Evolutionary conservation across 2,888 invertebrate genomes (phyloP), one percentile per base, ranked within the genome.

Genomic region (Eupelmus urozonus): DNA sequence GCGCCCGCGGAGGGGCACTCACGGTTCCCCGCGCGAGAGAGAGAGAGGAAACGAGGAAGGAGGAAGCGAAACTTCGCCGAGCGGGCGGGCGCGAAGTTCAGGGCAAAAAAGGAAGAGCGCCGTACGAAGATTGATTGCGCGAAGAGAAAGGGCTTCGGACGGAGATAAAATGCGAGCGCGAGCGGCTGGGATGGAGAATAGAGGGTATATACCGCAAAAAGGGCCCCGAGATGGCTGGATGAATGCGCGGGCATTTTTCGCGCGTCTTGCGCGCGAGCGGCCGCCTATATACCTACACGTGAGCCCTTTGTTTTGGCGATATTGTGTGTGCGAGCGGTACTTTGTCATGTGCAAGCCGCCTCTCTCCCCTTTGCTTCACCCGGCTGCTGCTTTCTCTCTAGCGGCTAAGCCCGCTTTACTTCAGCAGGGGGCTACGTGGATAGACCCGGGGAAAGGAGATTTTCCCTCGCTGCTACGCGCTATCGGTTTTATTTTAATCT

Each of bases 291-390:
- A n/a, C n/a, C n/a, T n/a, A n/a, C n/a, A 11, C 82, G 83, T 83
- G 84, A 81, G 84, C 86, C 57, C 42, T 84, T 57, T 84, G 87
- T 88, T 87, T 88, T 87, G 85, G 85, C 86, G 86, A 87, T 40
- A 55, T 55, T 25, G 16, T 55, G 2, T 23, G n/a, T 16, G 13
- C 57, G 27, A 11, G 55, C 23, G 57, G 45, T 20, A 70, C 45
- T 70, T 59, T 70, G 59, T 70, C 70, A 70, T 59, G 59, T 42
- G 70, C 13, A 29, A 27, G 51, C 65, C 62, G 42, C 25, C 13
- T 65, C 63, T 76, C 65, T 42, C 73, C 73, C 65, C 75, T 25
- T 51, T 16, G 23, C 23, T n/a, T 16, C 27, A 3, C 55, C 20
- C 53, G 2, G 3, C 53, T 16, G 20, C 55, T 45, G 4, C 16